These are phyloP conservation scores for Isaurus tuberculatus DNA, from an alignment of 92 coral and sea anemone species.

Conservation along the genomic window DNA sequence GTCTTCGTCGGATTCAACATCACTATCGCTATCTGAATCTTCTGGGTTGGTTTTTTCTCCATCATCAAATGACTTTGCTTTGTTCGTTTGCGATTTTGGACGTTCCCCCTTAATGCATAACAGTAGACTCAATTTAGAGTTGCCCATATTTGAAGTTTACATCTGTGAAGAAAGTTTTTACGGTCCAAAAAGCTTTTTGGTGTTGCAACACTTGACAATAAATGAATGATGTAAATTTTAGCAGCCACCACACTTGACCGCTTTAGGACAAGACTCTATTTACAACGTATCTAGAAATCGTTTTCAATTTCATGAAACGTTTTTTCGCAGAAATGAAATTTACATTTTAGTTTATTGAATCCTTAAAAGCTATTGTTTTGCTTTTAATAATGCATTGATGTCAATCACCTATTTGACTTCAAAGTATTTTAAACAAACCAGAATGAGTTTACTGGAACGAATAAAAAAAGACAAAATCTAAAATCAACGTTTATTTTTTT, in stretches of 20 bases:
- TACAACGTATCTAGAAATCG: not conserved
- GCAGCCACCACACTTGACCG: not conserved
- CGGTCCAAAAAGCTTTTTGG: not conserved
- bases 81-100: not conserved
- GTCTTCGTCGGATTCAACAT: not conserved
- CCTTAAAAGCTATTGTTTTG: constrained; percentile 17
- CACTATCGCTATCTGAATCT: not conserved
- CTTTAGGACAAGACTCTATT: not conserved
- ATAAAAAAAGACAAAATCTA: too few relatives aligned
- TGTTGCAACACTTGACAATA: not conserved
- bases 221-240: not conserved
- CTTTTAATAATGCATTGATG: constrained; percentile 11
- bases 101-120: constrained; percentile 25
- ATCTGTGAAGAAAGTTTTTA: not conserved
- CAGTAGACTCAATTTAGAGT: constrained; percentile 33
- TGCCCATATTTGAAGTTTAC: constrained; percentile 25
- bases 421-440: not conserved
- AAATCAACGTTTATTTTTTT: not conserved
- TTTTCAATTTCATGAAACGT: not conserved
- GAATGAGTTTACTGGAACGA: too few relatives aligned
- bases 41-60: not conserved
- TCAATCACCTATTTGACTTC: not conserved
- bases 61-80: not conserved
- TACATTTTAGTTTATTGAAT: constrained; percentile 44
- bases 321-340: not conserved